A percentile compares a stretch with the other conserved stretches of the same genome.
These are phyloP conservation scores for Kryptopterus vitreolus DNA, from an alignment of 2,797 vertebrate species.

Conservation along the genomic window DNA sequence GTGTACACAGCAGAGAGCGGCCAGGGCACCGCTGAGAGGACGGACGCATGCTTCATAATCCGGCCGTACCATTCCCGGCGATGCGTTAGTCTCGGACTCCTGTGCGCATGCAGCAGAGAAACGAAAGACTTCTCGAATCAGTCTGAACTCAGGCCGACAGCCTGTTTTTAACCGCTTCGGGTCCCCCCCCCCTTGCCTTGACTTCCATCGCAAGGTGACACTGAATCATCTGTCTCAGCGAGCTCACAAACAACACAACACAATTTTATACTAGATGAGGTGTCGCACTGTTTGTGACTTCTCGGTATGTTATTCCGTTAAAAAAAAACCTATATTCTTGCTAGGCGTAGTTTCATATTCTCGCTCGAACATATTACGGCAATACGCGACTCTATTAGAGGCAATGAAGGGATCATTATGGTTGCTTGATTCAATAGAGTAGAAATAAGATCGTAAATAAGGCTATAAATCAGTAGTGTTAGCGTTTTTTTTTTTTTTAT, in stretches of 20 bases:
- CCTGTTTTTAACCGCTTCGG: slow-evolving; percentile 18
- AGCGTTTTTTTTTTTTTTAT: background rate
- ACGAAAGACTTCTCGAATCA: slow-evolving; percentile 9
- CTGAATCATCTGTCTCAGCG: background rate
- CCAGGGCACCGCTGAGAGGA: slow-evolving; percentile 36
- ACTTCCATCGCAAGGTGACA: slow-evolving; percentile 43
- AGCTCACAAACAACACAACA: background rate
- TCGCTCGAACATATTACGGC: background rate
- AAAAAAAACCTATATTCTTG: background rate
- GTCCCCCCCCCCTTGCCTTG: background rate
- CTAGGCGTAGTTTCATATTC: background rate
- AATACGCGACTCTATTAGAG: slow-evolving; percentile 28
- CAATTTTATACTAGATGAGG: background rate
- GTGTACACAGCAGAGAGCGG: slow-evolving; percentile 55
- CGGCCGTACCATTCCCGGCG: slow-evolving; percentile 28
- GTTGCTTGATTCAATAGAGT: slow-evolving; percentile 7
- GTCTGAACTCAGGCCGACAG: background rate
- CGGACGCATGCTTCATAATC: slow-evolving; percentile 18
- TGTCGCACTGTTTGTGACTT: background rate
- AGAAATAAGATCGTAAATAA: background rate
- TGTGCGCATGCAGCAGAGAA: background rate
- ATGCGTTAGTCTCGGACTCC: background rate
- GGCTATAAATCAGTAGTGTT: background rate
- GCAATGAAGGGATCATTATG: slow-evolving; percentile 13
- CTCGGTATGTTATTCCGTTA: background rate